A percentile compares a stretch with the other conserved stretches of the same genome.
Evolutionary conservation across 2,113 vertebrate species (phyloP).

Genomic region (Myrmecophaga tridactyla): DNA sequence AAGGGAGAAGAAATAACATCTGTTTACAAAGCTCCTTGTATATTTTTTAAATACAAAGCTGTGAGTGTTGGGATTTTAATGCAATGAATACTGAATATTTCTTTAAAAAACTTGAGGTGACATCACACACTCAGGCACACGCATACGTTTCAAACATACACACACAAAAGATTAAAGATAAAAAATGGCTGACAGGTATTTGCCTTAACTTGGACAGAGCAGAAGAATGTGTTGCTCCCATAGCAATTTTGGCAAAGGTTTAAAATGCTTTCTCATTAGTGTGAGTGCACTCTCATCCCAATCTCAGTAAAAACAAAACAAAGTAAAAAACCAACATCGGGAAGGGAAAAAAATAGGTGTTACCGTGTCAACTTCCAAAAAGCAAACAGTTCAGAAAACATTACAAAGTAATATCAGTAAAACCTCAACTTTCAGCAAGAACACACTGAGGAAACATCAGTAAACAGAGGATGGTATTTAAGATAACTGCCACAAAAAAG

Average conservation of each 20-base stretch:
- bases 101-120: not conserved
- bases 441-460: constrained; percentile 47
- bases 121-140: not conserved
- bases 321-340: constrained; percentile 32
- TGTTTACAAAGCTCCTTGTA: constrained; percentile 12
- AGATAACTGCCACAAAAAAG: constrained; percentile 21
- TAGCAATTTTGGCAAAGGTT: not conserved
- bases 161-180: not conserved
- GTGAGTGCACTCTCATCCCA: too few relatives aligned
- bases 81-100: not conserved
- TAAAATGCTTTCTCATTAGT: not conserved
- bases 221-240: not conserved
- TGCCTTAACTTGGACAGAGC: not conserved
- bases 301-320: not conserved
- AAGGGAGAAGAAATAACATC: not conserved
- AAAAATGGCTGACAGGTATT: not conserved
- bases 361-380: not conserved
- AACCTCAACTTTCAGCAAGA: constrained; percentile 37
- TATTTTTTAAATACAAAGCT: not conserved
- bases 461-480: constrained; percentile 27
- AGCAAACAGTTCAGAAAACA: constrained; percentile 56
- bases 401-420: not conserved
- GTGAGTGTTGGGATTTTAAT: not conserved
- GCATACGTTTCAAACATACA: not conserved
- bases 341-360: not conserved